Percentiles rank a stretch among this genome's conserved stretches.
These are phyloP conservation scores for Epistrophella euchroma DNA, from an alignment of 2,888 invertebrate genomes.

Conservation along the genomic window DNA sequence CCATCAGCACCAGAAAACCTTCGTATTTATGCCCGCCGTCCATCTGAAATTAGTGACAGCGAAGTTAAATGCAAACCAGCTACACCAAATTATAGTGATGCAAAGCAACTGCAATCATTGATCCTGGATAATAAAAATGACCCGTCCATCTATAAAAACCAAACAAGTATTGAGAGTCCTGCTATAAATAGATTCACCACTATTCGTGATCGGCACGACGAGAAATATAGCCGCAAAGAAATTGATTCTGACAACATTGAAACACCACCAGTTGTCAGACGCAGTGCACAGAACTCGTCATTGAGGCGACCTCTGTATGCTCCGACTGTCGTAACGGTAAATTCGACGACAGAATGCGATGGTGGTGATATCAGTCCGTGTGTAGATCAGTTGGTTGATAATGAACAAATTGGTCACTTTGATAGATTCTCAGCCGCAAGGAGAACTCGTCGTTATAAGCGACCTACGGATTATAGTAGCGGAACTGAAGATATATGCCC, in stretches of 20 bases:
- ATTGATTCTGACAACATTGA: constrained; percentile 96
- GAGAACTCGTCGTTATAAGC: constrained; percentile 92
- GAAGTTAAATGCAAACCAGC: constrained; percentile 62
- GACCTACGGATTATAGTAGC: constrained; percentile 86
- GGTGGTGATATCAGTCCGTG: constrained; percentile 83
- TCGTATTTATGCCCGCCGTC: constrained; percentile 86
- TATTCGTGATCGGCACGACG: constrained; percentile 79
- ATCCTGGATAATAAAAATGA: constrained; percentile 58
- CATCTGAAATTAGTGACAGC: constrained; percentile 80
- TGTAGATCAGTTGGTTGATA: constrained; percentile 73
- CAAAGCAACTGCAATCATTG: constrained; percentile 50
- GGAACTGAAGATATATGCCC: constrained; percentile 85
- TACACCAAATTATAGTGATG: constrained; percentile 49
- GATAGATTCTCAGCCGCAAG: constrained; percentile 93
- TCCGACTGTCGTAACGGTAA: constrained; percentile 80
- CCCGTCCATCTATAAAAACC: constrained; percentile 61
- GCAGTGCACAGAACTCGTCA: constrained; percentile 84
- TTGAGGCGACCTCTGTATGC: constrained; percentile 48
- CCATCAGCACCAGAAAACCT: constrained; percentile 85
- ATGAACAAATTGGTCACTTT: constrained; percentile 88
- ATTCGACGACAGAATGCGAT: constrained; percentile 77
- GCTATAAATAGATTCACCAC: constrained; percentile 79
- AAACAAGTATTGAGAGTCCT: constrained; percentile 54
- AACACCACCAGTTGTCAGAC: constrained; percentile 92
- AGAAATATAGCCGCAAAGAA: constrained; percentile 88